Conservation (phyloP, 2,888 invertebrate genomes). For the Cephonodes hylas region DNA sequence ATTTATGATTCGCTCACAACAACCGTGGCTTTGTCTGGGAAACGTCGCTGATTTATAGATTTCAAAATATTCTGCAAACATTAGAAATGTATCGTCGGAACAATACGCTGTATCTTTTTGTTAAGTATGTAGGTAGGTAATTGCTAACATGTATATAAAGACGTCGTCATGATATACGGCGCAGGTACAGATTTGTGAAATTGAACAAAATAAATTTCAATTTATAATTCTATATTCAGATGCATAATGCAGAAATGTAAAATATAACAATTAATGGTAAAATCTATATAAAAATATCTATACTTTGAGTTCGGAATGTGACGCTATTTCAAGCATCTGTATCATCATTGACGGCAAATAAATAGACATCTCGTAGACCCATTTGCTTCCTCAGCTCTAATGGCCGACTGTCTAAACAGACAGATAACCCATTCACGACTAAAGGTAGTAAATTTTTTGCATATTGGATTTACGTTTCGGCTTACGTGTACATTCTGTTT, state of each 20-base stretch:
- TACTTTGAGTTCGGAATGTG: not conserved
- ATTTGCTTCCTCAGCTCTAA: slow-evolving; percentile 32
- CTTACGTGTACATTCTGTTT: not conserved
- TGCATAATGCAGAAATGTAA: no score
- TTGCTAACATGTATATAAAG: not conserved
- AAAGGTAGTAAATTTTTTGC: slow-evolving; percentile 60
- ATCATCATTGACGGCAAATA: not conserved
- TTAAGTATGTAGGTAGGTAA: slow-evolving; percentile 1
- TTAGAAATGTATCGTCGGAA: slow-evolving; percentile 5
- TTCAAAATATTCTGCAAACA: slow-evolving; percentile 9
- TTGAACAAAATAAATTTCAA: no score
- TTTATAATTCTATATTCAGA: no score
- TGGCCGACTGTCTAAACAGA: slow-evolving; percentile 30
- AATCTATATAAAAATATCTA: not conserved
- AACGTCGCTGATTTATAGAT: slow-evolving; percentile 29
- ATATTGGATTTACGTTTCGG: slow-evolving; percentile 38
- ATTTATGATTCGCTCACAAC: slow-evolving; percentile 28
- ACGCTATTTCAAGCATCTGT: not conserved
- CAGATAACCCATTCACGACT: slow-evolving; percentile 44
- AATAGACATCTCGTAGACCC: slow-evolving; percentile 21
- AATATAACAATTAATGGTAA: no score
- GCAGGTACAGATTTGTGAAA: not conserved
- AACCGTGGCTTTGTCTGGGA: slow-evolving; percentile 24
- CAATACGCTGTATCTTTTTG: not conserved
- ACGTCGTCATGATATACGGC: not conserved